Percentiles rank a stretch among this genome's conserved stretches.
Conservation (phyloP, 2,888 invertebrate species). For the Linnaemya tessellans region DNA sequence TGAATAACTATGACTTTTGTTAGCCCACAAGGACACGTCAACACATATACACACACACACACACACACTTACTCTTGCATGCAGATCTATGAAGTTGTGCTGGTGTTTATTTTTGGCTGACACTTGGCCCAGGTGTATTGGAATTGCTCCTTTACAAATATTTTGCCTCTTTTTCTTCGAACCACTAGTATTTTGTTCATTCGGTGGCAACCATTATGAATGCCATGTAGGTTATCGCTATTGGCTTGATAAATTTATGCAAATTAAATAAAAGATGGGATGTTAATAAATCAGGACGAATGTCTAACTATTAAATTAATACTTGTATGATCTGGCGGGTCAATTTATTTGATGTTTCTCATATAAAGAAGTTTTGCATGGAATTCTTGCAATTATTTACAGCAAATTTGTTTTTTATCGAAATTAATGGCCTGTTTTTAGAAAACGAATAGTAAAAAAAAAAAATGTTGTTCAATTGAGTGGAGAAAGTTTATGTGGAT, state of each 20-base stretch:
- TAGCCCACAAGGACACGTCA: slow-evolving; percentile 63
- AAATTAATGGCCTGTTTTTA: no score
- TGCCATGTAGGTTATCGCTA: slow-evolving; percentile 16
- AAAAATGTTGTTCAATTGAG: no score
- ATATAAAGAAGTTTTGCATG: background rate
- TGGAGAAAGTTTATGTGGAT: no score
- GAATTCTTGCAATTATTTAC: no score
- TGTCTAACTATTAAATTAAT: background rate
- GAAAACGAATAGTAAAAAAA: no score
- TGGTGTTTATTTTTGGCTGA: slow-evolving; percentile 16
- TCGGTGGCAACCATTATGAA: slow-evolving; percentile 14
- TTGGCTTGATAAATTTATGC: slow-evolving; percentile 32
- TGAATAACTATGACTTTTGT: slow-evolving; percentile 57
- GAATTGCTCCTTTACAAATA: slow-evolving; percentile 27
- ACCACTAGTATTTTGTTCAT: slow-evolving; percentile 4
- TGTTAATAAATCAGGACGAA: slow-evolving; percentile 22
- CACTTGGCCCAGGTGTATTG: slow-evolving; percentile 56
- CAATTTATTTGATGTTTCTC: background rate
- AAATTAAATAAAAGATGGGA: slow-evolving; percentile 13
- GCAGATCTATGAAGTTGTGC: background rate
- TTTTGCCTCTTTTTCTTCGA: slow-evolving; percentile 18
- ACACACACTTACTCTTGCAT: no score
- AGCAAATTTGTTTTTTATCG: no score
- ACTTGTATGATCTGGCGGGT: background rate
- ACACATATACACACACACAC: background rate